Percentiles rank a stretch among this genome's conserved stretches.
Conservation (phyloP, 2,888 invertebrate species). For the Nymphalis c-album region DNA sequence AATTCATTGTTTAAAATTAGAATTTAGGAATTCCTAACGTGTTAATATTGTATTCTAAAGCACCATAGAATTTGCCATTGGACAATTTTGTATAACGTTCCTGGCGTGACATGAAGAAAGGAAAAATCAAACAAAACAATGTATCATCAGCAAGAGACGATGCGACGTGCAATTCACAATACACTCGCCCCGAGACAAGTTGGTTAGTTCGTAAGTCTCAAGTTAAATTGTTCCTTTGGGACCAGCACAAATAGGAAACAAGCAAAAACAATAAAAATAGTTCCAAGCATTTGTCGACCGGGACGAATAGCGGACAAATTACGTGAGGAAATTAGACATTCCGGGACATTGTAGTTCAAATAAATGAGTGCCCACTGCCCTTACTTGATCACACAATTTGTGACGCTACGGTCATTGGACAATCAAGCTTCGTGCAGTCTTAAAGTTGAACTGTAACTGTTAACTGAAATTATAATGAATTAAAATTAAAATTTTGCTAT, state of each 20-base stretch:
- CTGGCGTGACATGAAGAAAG: constrained; percentile 31
- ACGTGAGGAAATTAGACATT: constrained; percentile 81
- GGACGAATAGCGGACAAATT: constrained; percentile 77
- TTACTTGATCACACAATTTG: constrained; percentile 54
- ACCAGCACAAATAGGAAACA: constrained; percentile 75
- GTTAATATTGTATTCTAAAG: not conserved
- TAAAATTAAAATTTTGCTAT: no score
- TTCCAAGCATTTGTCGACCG: constrained; percentile 68
- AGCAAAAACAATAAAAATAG: constrained; percentile 79
- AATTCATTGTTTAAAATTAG: not conserved
- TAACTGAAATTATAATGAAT: no score
- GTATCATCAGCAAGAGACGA: constrained; percentile 47
- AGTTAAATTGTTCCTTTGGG: constrained; percentile 74
- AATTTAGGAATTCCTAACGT: not conserved
- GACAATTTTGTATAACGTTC: constrained; percentile 16
- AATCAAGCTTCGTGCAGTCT: not conserved
- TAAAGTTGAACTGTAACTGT: no score
- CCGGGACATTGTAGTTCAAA: constrained; percentile 72
- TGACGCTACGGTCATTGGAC: constrained; percentile 15
- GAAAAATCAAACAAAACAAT: constrained; percentile 48
- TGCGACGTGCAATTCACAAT: constrained; percentile 77
- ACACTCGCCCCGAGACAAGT: constrained; percentile 68
- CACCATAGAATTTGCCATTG: not conserved
- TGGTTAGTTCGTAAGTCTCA: constrained; percentile 66
- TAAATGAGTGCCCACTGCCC: constrained; percentile 65